phyloP scores from a whole-genome alignment of 2,113 vertebrate genomes.

The Eptatretus burgeri region DNA sequence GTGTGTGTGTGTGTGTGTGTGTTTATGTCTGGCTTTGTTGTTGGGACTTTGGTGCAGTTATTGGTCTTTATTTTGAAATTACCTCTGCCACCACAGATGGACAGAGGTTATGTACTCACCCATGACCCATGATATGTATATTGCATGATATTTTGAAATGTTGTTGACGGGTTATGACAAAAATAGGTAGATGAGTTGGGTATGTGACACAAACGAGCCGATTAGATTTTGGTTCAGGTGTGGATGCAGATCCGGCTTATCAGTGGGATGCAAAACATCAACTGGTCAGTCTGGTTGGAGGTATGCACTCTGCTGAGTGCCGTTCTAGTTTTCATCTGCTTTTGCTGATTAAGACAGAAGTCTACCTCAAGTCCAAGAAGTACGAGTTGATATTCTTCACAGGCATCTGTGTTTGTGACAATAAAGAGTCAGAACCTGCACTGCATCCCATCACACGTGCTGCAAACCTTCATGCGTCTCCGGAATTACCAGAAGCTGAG shows the following conservation, averaged over 20 bases:
- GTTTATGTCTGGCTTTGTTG: background rate
- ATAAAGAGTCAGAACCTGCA: background rate
- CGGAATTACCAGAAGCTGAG: background rate
- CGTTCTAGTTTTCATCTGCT: background rate
- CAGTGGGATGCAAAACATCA: background rate
- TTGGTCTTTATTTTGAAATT: too few relatives aligned
- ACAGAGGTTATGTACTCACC: too few relatives aligned
- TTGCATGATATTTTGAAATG: too few relatives aligned
- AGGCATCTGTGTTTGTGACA: background rate
- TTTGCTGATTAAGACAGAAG: background rate
- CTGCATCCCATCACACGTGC: background rate
- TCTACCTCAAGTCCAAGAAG: background rate
- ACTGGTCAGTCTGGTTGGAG: background rate
- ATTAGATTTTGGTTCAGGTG: too few relatives aligned
- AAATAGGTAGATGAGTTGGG: too few relatives aligned
- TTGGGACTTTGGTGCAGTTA: background rate
- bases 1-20: background rate
- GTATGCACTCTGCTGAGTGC: background rate
- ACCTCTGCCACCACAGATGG: too few relatives aligned
- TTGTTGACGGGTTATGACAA: too few relatives aligned
- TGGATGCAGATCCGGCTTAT: too few relatives aligned
- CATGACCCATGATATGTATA: too few relatives aligned
- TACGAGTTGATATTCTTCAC: background rate
- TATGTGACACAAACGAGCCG: too few relatives aligned
- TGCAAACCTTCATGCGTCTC: slow-evolving; percentile 3